phyloP scores from a whole-genome alignment of 2,888 invertebrate species.

The Catocala fraxini region DNA sequence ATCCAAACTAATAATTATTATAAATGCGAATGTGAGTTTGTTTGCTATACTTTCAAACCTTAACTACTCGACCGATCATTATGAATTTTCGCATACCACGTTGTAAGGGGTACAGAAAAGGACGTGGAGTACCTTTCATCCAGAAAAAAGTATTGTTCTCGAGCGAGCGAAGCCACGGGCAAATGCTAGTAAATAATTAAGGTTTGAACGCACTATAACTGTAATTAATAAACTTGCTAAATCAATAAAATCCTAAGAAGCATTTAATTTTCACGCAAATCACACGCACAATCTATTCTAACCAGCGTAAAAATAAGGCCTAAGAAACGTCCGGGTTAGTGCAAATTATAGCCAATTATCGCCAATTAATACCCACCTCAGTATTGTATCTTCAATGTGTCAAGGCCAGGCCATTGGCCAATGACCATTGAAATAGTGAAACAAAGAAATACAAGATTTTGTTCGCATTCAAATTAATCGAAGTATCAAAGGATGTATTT shows the following conservation, averaged over 20 bases:
- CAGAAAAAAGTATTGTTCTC: too few species aligned
- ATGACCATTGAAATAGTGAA: conserved; percentile 12
- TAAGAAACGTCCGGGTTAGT: conserved; percentile 10
- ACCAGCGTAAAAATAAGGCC: not conserved
- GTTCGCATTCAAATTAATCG: not conserved
- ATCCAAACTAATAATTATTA: too few species aligned
- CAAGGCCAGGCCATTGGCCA: conserved; percentile 30
- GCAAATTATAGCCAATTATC: conserved; percentile 37
- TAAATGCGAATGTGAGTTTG: too few species aligned
- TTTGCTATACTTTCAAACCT: too few species aligned
- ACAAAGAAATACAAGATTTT: conserved; percentile 21
- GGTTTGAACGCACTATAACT: too few species aligned
- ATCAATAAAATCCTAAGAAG: not conserved
- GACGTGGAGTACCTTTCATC: too few species aligned
- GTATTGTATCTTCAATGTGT: conserved; percentile 26
- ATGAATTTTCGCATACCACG: too few species aligned
- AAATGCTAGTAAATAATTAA: too few species aligned
- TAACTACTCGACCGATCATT: too few species aligned
- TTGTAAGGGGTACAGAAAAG: too few species aligned
- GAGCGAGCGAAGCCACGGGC: too few species aligned
- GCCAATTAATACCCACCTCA: conserved; percentile 26
- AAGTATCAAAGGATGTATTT: conserved; percentile 3
- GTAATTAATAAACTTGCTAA: too few species aligned
- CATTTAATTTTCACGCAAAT: not conserved
- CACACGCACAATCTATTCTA: not conserved